Evolutionary conservation across 2,113 vertebrate genomes (phyloP), one percentile per base, ranked within the genome.

Genomic region (Lathamus discolor): DNA sequence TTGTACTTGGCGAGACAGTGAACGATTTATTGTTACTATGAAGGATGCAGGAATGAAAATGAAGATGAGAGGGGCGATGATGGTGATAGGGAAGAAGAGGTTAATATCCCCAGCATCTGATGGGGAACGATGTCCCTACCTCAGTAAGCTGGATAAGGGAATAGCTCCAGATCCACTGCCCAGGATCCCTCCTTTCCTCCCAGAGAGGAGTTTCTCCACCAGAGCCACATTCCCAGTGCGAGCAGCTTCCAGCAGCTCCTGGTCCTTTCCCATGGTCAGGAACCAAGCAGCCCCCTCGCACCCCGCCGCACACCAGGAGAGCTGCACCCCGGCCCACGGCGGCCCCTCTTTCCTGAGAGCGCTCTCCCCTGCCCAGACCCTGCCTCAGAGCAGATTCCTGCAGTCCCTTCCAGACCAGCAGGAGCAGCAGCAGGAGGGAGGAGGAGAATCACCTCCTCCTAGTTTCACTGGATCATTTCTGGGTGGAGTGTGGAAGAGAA

Each of bases 171-270:
- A 99, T 96, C 99, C 98, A 86, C 99, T 98, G 96, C 99, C 99
- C 98, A 99, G 98, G 94, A 99, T 98, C 97, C 99, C 99, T 98
- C 99, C 99, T 97, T 98, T 99, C 98, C 98, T 99, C 83, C 99
- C 99, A 97, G 98, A 99, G 93, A 99, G 97, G 98, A 99, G 98
- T 98, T 99, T 99, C 98, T 99, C 99, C 98, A 99, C 99, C 98
- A 99, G 95, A 97, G 98, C 98, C 95, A 99, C 99, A 96, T 99
- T 99, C 97, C 99, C 99, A 74, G 99, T 99, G 93, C 99, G 99
- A 96, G 99, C 98, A 84, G 99, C 99, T 97, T 99, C 99, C 98
- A 99, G 98, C 94, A 99, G 99, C 97, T 99, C 99, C 98, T 99
- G 99, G 97, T 99, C 99, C 97, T 99, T 99, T 78, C 99, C 99